A percentile compares a stretch with the other conserved stretches of the same genome.
phyloP scores from a whole-genome alignment of 2,113 vertebrate species.

The Mystacornis crossleyi region DNA sequence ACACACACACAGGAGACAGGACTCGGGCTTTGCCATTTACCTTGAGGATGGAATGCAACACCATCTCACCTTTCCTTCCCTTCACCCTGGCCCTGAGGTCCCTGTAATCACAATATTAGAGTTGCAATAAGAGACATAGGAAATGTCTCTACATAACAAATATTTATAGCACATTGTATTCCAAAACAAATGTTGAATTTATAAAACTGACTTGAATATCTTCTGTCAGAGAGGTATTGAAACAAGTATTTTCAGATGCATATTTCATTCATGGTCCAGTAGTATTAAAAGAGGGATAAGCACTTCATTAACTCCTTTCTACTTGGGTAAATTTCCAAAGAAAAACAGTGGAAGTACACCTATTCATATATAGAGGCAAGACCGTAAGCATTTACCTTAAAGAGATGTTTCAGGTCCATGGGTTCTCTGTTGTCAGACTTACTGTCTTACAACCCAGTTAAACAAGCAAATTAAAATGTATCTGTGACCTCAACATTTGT shows the following conservation, averaged over 20 bases:
- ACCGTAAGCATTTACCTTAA: background rate
- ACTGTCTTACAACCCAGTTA: background rate
- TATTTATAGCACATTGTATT: background rate
- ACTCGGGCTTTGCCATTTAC: background rate
- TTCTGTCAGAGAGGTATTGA: background rate
- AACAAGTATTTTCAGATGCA: background rate
- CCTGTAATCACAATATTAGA: background rate
- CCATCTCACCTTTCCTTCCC: background rate
- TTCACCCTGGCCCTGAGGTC: background rate
- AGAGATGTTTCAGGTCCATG: background rate
- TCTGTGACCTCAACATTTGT: background rate
- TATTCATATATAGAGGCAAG: background rate
- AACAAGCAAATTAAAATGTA: background rate
- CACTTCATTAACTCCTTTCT: background rate
- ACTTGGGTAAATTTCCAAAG: background rate
- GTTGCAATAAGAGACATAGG: background rate
- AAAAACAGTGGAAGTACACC: background rate
- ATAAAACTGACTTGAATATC: background rate
- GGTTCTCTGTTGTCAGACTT: background rate
- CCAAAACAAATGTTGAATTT: background rate
- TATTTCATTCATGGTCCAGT: background rate
- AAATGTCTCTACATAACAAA: background rate
- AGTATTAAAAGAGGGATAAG: background rate
- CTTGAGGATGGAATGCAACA: background rate
- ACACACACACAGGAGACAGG: background rate